phyloP scores from a whole-genome alignment of 2,113 vertebrate genomes.

The Gila orcuttii region DNA sequence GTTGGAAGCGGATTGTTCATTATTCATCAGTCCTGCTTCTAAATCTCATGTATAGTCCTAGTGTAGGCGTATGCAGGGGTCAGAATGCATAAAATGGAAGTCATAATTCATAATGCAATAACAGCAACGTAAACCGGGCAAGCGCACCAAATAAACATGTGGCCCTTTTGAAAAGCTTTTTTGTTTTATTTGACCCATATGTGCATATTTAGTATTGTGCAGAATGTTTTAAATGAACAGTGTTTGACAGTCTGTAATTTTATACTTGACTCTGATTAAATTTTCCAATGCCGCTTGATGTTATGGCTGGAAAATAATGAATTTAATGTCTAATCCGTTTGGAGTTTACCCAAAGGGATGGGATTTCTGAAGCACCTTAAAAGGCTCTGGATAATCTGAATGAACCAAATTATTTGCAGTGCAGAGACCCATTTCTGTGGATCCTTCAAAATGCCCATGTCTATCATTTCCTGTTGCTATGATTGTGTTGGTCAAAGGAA shows the following conservation, averaged over 20 bases:
- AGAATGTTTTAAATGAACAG: not conserved
- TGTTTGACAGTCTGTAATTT: conserved; percentile 25
- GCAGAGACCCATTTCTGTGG: conserved; percentile 28
- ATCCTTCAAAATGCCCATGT: not conserved
- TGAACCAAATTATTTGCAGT: conserved; percentile 47
- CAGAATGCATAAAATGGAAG: conserved; percentile 25
- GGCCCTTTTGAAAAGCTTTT: conserved; percentile 19
- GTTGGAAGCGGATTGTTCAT: conserved; percentile 30
- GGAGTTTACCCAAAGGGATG: conserved; percentile 39
- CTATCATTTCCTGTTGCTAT: not conserved
- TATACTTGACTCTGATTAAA: conserved; percentile 19
- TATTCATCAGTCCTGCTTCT: conserved; percentile 8
- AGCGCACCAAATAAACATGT: conserved; percentile 13
- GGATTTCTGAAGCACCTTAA: conserved; percentile 50
- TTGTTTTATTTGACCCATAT: conserved; percentile 11
- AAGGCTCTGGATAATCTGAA: conserved; percentile 56
- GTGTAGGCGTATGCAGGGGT: conserved; percentile 11
- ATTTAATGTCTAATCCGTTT: conserved; percentile 51
- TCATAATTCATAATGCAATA: conserved; percentile 33
- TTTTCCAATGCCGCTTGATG: conserved; percentile 31
- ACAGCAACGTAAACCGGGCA: not conserved
- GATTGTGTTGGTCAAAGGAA: conserved; percentile 3
- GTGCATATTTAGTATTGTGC: not conserved
- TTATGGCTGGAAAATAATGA: conserved; percentile 39
- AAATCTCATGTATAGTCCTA: not conserved